These are phyloP conservation scores for Mastigias papua DNA, from an alignment of 30 jellyfish, hydroid and myxozoan genomes.

Conservation along the genomic window DNA sequence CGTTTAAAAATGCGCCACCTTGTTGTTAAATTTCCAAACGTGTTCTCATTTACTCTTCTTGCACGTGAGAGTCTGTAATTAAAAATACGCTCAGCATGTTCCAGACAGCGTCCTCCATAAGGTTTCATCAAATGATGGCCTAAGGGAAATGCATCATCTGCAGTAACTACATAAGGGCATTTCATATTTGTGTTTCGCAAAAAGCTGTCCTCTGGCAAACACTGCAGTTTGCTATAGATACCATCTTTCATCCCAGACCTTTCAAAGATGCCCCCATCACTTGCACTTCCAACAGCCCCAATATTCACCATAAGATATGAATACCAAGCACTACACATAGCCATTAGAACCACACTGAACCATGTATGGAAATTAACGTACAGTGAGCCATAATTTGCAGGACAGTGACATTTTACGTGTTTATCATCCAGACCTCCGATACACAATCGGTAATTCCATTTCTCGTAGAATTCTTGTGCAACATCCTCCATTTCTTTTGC, in stretches of 20 bases:
- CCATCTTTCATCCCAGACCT: slow-evolving; percentile 41
- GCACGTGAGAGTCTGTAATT: slow-evolving; percentile 79
- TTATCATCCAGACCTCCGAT: slow-evolving; percentile 62
- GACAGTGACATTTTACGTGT: no score
- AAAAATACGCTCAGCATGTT: slow-evolving; percentile 56
- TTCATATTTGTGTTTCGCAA: slow-evolving; percentile 53
- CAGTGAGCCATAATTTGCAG: slow-evolving; percentile 48
- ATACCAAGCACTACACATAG: slow-evolving; percentile 67
- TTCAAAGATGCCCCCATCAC: slow-evolving; percentile 57
- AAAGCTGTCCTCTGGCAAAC: slow-evolving; percentile 15
- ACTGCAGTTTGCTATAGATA: background rate
- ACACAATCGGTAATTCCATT: slow-evolving; percentile 52
- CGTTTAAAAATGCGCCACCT: no score
- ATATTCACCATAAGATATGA: slow-evolving; percentile 49
- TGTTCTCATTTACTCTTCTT: slow-evolving; percentile 76
- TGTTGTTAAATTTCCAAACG: slow-evolving; percentile 80
- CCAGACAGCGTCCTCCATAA: slow-evolving; percentile 69
- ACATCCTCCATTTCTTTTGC: slow-evolving; percentile 36
- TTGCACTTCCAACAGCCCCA: slow-evolving; percentile 63
- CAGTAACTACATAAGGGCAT: slow-evolving; percentile 66
- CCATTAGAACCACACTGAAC: slow-evolving; percentile 64
- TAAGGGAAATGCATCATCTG: slow-evolving; percentile 85
- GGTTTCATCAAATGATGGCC: slow-evolving; percentile 70
- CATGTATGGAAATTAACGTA: slow-evolving; percentile 36
- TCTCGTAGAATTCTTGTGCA: slow-evolving; percentile 57